These are phyloP conservation scores for Palythoa grandis DNA, from an alignment of 92 coral and sea anemone genomes.

Conservation along the genomic window DNA sequence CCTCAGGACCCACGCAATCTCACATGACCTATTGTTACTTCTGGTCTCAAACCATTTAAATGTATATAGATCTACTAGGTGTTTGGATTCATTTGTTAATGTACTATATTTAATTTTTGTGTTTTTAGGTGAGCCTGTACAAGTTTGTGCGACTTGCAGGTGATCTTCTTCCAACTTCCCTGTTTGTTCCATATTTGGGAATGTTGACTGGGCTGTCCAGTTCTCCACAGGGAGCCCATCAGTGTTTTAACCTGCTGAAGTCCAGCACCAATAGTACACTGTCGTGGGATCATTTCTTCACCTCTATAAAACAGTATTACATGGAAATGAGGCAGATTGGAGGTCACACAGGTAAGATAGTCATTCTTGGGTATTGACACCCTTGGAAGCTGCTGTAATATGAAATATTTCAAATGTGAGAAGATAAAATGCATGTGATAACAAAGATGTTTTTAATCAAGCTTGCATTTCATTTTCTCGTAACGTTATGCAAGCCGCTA, in stretches of 20 bases:
- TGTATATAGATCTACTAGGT: too few species aligned
- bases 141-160: conserved; percentile 96
- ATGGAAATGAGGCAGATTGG: conserved; percentile 89
- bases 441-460: too few species aligned
- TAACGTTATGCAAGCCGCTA: too few species aligned
- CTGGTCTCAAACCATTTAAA: too few species aligned
- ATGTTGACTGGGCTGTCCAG: conserved; percentile 89
- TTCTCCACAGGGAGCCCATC: conserved; percentile 89
- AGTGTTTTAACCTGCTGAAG: conserved; percentile 92
- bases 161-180: conserved; percentile 83
- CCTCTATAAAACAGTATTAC: conserved; percentile 90
- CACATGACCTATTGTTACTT: too few species aligned
- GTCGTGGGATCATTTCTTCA: conserved; percentile 97
- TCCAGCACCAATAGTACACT: conserved; percentile 80
- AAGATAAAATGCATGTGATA: too few species aligned
- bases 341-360: conserved; percentile 62
- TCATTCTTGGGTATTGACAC: too few species aligned
- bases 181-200: conserved; percentile 94
- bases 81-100: too few species aligned
- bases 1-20: too few species aligned
- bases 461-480: too few species aligned
- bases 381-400: too few species aligned
- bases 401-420: too few species aligned
- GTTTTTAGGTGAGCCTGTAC: conserved; percentile 71
- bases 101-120: background rate